Evolutionary conservation across 2,797 vertebrate species (phyloP), one percentile per base, ranked within the genome.

Genomic region (Coracias cyanogaster): DNA sequence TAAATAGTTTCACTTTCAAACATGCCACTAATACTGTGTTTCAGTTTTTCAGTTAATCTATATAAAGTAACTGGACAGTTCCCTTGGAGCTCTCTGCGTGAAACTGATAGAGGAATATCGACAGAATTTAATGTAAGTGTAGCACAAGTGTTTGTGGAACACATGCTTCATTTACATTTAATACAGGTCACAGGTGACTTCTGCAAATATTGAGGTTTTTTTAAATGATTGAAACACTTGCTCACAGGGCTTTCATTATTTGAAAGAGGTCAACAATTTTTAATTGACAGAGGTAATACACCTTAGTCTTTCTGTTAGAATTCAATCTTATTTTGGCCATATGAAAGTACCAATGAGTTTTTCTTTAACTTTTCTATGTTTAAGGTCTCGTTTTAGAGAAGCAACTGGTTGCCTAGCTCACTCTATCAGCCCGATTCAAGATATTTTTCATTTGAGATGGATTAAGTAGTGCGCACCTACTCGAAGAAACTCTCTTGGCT

Each of bases 1-100:
- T 15, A 15, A 45, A 12, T 28, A 41, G 31, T 67, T 79, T 71
- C 48, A 13, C 46, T 24, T 71, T 51, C 79, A 82, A 76, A 82
- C 77, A 25, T 91, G 20, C 41, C n/a, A 71, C 10, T 85, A 45
- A 60, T 29, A 1, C 60, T 97, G 79, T 80, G 73, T 94, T 96
- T 82, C 94, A 99, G 99, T 94, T 98, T 99, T 96, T 98, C 98
- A 29, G 96, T 99, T 49, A 99, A 99, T 94, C 22, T 99, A 21
- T 99, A 99, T 95, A 99, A 99, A 98, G 99, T 99, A 49, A 99
- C 99, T 0, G 99, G 99, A 1, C 99, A 99, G 98, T 99, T 99
- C 93, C 99, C 99, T 0, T 99, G 99, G 99, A 99, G 99, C 96
- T 99, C 99, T 10, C 98, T 99, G 48, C 99, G 99, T 72, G 99